These are phyloP conservation scores for Eurosta solidaginis DNA, from an alignment of 1,140 invertebrate genomes.

Conservation along the genomic window DNA sequence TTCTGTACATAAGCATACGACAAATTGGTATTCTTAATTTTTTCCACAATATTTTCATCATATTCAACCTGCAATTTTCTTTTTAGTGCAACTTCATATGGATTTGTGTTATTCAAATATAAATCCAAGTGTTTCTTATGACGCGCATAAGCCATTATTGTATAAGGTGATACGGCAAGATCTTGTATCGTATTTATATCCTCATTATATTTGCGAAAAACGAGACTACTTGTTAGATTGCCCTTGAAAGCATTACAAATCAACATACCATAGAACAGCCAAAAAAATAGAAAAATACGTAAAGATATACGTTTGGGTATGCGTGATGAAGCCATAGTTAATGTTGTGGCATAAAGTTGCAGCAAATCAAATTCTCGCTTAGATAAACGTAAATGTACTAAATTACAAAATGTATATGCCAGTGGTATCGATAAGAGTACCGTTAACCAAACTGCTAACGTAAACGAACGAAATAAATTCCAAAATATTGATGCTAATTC, in stretches of 20 bases:
- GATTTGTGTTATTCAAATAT: slow-evolving; percentile 39
- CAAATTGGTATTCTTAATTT: slow-evolving; percentile 41
- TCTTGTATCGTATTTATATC: slow-evolving; percentile 45
- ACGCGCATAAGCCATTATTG: slow-evolving; percentile 39
- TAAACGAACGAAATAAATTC: slow-evolving; percentile 55
- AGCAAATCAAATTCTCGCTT: slow-evolving; percentile 29
- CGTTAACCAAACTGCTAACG: slow-evolving; percentile 41
- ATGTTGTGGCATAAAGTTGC: slow-evolving; percentile 41
- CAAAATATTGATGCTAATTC: slow-evolving; percentile 44
- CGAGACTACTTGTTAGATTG: slow-evolving; percentile 53
- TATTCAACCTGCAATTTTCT: slow-evolving; percentile 40
- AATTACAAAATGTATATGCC: slow-evolving; percentile 39
- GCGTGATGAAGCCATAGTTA: slow-evolving; percentile 41
- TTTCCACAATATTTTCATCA: slow-evolving; percentile 31
- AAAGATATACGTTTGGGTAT: slow-evolving; percentile 35
- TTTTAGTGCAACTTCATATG: slow-evolving; percentile 39
- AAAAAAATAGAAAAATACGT: slow-evolving; percentile 46
- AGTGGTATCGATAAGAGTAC: slow-evolving; percentile 41
- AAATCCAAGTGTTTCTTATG: slow-evolving; percentile 45
- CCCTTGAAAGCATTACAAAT: slow-evolving; percentile 49
- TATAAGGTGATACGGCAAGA: slow-evolving; percentile 41
- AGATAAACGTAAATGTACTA: not conserved
- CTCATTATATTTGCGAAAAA: slow-evolving; percentile 44
- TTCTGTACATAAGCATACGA: slow-evolving; percentile 52
- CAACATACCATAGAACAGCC: slow-evolving; percentile 51